Conservation (phyloP, 2,113 vertebrate species). For the Lasiurus borealis region DNA sequence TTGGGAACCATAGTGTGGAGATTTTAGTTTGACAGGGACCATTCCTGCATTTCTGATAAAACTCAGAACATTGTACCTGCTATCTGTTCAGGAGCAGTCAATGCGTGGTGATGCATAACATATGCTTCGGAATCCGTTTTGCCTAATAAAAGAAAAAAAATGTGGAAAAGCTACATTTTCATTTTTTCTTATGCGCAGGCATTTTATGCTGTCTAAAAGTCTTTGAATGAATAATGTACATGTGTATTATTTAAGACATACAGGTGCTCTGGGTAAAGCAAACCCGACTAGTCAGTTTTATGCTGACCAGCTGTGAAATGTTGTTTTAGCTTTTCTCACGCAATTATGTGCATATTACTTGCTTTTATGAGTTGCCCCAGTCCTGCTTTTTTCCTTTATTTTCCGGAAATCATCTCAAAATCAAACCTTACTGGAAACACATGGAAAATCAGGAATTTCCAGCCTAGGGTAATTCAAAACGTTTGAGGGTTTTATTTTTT, state of each 20-base stretch:
- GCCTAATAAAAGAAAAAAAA: constrained; percentile 15
- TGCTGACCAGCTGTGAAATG: constrained; percentile 73
- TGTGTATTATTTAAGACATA: constrained; percentile 72
- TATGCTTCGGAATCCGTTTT: background rate
- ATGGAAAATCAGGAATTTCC: constrained; percentile 73
- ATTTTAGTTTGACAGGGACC: background rate
- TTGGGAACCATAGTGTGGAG: background rate
- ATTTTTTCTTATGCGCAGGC: constrained; percentile 47
- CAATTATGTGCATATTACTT: constrained; percentile 73
- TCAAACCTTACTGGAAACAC: constrained; percentile 77
- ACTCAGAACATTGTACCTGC: background rate
- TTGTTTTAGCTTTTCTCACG: constrained; percentile 76
- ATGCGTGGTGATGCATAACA: background rate
- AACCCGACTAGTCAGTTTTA: constrained; percentile 61
- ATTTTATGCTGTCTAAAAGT: constrained; percentile 40
- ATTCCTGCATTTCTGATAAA: background rate
- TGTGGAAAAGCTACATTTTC: constrained; percentile 39
- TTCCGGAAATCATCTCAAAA: constrained; percentile 75
- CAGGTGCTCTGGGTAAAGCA: constrained; percentile 78
- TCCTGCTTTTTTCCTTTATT: constrained; percentile 69
- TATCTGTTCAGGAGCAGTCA: background rate
- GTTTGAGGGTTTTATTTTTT: constrained; percentile 54
- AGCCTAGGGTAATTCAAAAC: constrained; percentile 70
- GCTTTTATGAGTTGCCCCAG: constrained; percentile 68
- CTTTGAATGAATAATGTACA: constrained; percentile 62